These are phyloP conservation scores for Andrena flavipes DNA, from an alignment of 2,888 invertebrate species.

Conservation along the genomic window DNA sequence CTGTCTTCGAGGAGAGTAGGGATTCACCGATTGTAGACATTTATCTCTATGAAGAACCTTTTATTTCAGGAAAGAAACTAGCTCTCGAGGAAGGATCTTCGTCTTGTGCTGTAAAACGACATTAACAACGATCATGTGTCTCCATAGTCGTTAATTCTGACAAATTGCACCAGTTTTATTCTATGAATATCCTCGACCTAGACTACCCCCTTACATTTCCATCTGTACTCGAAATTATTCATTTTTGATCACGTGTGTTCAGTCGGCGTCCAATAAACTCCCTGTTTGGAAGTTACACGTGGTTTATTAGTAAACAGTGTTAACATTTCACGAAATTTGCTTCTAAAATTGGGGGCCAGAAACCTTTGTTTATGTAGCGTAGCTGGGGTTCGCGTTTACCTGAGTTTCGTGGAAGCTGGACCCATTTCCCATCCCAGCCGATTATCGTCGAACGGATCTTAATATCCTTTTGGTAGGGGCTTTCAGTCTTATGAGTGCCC, in stretches of 20 bases:
- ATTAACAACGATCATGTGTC: not conserved
- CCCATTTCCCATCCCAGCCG: too few relatives aligned
- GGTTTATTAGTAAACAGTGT: slow-evolving; percentile 4
- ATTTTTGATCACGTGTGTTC: slow-evolving; percentile 1
- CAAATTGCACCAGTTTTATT: not conserved
- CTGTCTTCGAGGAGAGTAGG: slow-evolving; percentile 41
- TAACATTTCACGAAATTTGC: slow-evolving; percentile 17
- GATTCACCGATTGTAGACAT: not conserved
- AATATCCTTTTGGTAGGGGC: too few relatives aligned
- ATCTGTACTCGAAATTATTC: not conserved
- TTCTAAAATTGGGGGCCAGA: slow-evolving; percentile 1
- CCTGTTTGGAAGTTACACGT: not conserved
- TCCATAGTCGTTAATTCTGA: not conserved
- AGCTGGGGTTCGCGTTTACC: not conserved
- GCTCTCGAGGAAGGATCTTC: too few relatives aligned
- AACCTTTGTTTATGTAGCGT: slow-evolving; percentile 8
- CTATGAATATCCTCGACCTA: not conserved
- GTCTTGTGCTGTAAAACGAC: too few relatives aligned
- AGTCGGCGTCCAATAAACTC: not conserved
- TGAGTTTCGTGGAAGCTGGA: too few relatives aligned
- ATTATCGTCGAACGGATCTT: too few relatives aligned
- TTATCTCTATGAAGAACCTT: not conserved
- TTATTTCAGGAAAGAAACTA: not conserved
- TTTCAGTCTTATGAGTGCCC: too few relatives aligned
- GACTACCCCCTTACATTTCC: not conserved